Base-by-base conservation (phyloP, 2,113 vertebrate species). In the Antechinus flavipes region DNA sequence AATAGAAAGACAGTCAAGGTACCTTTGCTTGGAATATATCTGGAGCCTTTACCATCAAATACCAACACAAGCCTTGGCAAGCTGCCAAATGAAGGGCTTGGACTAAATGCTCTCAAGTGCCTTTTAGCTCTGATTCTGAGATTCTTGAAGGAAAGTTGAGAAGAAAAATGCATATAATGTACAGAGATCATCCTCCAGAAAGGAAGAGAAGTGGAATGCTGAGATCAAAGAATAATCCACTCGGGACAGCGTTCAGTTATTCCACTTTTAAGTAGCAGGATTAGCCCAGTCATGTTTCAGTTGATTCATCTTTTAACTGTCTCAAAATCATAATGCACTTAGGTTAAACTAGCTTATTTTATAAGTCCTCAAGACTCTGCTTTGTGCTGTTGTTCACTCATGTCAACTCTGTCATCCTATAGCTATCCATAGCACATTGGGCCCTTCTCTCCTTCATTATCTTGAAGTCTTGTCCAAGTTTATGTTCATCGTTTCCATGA, bases 281-380 rank as follows among this genome's bases (percentile, higher is more conserved):
- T 61, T 61, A 61, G 58, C n/a, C 84, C 47, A 47, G 47, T 61
- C 50, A 19, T 89, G 92, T 42, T 84, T 53, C 9, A 84, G 26
- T 10, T 94, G 35, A 27, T 55, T 52, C 58, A 56, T 54, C 35
- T 96, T 24, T 94, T 89, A 58, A 52, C 55, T 94, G 27, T 89
- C 91, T 96, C 89, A 90, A 56, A 26, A 91, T 2, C 76, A 47
- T 91, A 95, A 84, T 30, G 46, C 50, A 91, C 25, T 93, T 93
- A 94, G 53, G 35, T 94, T 94, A 93, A 96, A 95, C 42, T 56
- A 96, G 76, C 94, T 91, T 91, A 46, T 27, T 91, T 3, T 93
- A 93, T 97, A 84, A 95, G 23, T n/a, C 55, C 89, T 26, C 16
- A 92, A 91, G 50, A 93, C 92, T 91, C 46, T 68, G 9, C 53